Conservation (phyloP, 2,113 vertebrate species). For the Maccullochella peelii region DNA sequence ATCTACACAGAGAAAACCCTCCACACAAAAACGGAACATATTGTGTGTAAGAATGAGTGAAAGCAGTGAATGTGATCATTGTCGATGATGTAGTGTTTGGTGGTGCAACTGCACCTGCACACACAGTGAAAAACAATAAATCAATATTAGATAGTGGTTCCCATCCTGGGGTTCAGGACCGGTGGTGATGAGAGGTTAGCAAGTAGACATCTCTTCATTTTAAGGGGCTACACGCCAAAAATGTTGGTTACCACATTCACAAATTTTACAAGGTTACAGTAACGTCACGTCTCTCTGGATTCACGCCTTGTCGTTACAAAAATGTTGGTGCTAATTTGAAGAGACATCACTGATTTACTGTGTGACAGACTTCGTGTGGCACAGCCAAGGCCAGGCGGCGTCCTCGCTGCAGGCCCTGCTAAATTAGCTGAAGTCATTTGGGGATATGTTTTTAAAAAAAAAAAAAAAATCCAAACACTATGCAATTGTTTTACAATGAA, state of each 20-base stretch:
- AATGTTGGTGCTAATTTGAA: neutral
- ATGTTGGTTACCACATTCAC: neutral
- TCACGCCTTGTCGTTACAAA: neutral
- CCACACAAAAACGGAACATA: neutral
- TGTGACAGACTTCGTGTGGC: neutral
- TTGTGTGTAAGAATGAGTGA: neutral
- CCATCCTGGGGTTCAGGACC: neutral
- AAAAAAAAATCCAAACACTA: neutral
- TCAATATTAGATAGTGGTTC: conserved; percentile 14
- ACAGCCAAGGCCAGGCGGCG: neutral
- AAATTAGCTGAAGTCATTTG: neutral
- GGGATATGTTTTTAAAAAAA: neutral
- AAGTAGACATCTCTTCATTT: neutral
- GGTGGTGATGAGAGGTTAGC: neutral
- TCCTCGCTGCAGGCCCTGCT: neutral
- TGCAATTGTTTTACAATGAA: neutral
- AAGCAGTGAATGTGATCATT: neutral
- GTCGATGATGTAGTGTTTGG: conserved; percentile 39
- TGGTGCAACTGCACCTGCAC: neutral
- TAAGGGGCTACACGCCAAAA: neutral
- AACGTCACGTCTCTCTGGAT: neutral
- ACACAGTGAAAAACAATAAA: conserved; percentile 21
- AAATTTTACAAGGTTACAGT: conserved; percentile 12
- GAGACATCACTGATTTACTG: neutral
- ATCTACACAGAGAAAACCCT: neutral